Evolutionary conservation across 1,140 invertebrate genomes (phyloP).

Genomic region (Drosophila malerkotliana): DNA sequence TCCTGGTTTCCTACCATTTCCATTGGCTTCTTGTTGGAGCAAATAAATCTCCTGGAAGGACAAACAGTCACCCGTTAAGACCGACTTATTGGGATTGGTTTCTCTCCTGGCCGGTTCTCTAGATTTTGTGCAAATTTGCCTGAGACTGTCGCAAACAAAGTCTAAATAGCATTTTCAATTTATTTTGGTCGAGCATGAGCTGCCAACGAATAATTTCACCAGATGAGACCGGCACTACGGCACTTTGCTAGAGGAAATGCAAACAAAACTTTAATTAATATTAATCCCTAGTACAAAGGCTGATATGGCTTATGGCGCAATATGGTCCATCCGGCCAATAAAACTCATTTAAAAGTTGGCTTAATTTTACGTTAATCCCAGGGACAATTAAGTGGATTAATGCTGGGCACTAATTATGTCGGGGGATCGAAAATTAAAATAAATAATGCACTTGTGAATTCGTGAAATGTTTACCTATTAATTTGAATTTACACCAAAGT

Average conservation of each 20-base stretch:
- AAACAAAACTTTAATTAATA: conserved; percentile 78
- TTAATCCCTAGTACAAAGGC: conserved; percentile 45
- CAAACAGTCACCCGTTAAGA: conserved; percentile 19
- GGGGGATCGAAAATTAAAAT: conserved; percentile 31
- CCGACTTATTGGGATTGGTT: conserved; percentile 27
- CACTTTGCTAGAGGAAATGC: conserved; percentile 36
- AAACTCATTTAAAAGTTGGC: conserved; percentile 69
- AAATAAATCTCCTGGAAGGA: conserved; percentile 46
- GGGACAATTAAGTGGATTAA: conserved; percentile 46
- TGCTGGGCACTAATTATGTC: conserved; percentile 10
- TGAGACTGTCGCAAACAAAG: conserved; percentile 9
- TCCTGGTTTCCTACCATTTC: conserved; percentile 4
- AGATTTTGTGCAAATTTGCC: conserved; percentile 30
- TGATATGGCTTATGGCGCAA: conserved; percentile 37
- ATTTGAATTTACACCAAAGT: conserved; percentile 14
- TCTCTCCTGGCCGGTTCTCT: background rate
- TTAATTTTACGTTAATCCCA: conserved; percentile 36
- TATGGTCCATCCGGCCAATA: background rate
- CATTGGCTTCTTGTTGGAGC: conserved; percentile 31
- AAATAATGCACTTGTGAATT: conserved; percentile 18
- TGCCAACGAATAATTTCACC: conserved; percentile 3
- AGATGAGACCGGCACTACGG: conserved; percentile 7
- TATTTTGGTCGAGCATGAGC: conserved; percentile 8
- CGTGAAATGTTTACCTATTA: conserved; percentile 27
- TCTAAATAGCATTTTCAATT: conserved; percentile 21